phyloP scores from a whole-genome alignment of 1,140 invertebrate genomes.

The Tenebrio molitor region DNA sequence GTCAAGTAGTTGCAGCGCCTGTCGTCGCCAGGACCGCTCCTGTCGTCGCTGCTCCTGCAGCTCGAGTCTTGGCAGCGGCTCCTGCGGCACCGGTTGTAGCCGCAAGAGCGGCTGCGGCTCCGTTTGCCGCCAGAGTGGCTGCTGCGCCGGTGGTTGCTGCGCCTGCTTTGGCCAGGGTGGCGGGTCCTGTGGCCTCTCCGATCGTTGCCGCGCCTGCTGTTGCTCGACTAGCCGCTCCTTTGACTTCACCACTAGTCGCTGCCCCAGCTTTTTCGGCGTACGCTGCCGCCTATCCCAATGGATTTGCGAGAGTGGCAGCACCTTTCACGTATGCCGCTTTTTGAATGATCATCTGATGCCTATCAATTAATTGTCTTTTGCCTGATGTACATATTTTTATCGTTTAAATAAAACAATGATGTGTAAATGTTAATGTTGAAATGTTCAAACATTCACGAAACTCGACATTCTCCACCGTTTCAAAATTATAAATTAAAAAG shows the following conservation, averaged over 20 bases:
- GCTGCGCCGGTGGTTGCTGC: slow-evolving; percentile 47
- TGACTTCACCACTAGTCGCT: slow-evolving; percentile 66
- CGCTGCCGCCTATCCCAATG: slow-evolving; percentile 7
- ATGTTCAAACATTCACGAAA: background rate
- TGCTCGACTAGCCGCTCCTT: slow-evolving; percentile 54
- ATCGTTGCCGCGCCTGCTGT: slow-evolving; percentile 45
- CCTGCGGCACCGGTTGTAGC: slow-evolving; percentile 56
- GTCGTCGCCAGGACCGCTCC: slow-evolving; percentile 58
- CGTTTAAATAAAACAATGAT: slow-evolving; percentile 32
- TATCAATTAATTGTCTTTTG: slow-evolving; percentile 2
- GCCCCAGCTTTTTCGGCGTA: slow-evolving; percentile 54
- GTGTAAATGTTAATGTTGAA: background rate
- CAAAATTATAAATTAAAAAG: slow-evolving; percentile 21
- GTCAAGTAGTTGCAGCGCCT: slow-evolving; percentile 63
- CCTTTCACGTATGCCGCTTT: slow-evolving; percentile 43
- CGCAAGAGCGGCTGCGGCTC: slow-evolving; percentile 59
- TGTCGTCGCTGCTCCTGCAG: slow-evolving; percentile 65
- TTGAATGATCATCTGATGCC: slow-evolving; percentile 20
- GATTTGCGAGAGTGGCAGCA: slow-evolving; percentile 41
- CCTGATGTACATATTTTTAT: slow-evolving; percentile 49
- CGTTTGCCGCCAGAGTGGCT: slow-evolving; percentile 56
- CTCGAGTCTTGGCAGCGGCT: slow-evolving; percentile 61
- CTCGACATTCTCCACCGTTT: slow-evolving; percentile 2
- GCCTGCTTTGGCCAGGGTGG: slow-evolving; percentile 53
- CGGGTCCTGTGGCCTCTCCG: slow-evolving; percentile 59